Evolutionary conservation across 2,797 vertebrate species (phyloP).

Genomic region (Astyanax mexicanus): DNA sequence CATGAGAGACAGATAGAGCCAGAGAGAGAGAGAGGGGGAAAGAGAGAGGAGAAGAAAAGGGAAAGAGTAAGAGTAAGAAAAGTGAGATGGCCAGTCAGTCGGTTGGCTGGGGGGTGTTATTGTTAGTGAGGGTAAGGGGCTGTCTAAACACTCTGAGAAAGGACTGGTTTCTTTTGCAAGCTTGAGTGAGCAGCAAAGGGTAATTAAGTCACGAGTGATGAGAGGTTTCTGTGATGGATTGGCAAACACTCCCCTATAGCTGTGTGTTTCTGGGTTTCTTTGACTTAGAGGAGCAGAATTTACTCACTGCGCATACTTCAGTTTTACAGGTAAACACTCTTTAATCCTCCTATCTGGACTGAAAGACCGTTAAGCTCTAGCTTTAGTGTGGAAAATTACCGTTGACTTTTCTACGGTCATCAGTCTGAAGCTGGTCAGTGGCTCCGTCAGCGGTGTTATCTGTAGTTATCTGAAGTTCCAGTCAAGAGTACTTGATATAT

Average conservation of each 20-base stretch:
- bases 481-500: neutral
- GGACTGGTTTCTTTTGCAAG: slow-evolving; percentile 78
- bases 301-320: neutral
- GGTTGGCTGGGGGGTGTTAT: slow-evolving; percentile 16
- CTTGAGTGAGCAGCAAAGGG: slow-evolving; percentile 76
- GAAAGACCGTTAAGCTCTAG: neutral
- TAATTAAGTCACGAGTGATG: slow-evolving; percentile 77
- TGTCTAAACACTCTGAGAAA: slow-evolving; percentile 77
- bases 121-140: slow-evolving; percentile 60
- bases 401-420: neutral
- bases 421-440: neutral
- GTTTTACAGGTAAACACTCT: slow-evolving; percentile 4
- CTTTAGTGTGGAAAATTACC: neutral
- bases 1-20: slow-evolving; percentile 25
- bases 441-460: neutral
- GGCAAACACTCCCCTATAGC: slow-evolving; percentile 46
- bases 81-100: neutral
- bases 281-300: slow-evolving; percentile 6
- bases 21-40: slow-evolving; percentile 16
- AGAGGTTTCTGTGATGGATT: slow-evolving; percentile 76
- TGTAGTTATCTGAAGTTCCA: neutral
- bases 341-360: neutral
- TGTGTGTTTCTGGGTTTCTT: slow-evolving; percentile 9
- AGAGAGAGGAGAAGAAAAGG: slow-evolving; percentile 22
- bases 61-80: slow-evolving; percentile 21